Evolutionary conservation across 2,113 vertebrate genomes (phyloP).

Genomic region (Phylloscopus trochiloides): DNA sequence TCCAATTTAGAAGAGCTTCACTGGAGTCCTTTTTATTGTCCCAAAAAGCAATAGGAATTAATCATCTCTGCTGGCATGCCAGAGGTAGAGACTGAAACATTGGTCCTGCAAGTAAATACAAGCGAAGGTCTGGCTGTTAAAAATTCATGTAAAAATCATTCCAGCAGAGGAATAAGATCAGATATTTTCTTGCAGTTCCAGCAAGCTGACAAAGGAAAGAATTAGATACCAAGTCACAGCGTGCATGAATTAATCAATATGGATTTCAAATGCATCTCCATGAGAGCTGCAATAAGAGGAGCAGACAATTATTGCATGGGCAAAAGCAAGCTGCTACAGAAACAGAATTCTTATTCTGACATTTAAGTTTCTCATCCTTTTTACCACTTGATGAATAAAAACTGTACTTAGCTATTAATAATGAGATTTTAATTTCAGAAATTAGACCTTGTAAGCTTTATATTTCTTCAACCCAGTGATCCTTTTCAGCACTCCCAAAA

Average conservation of each 20-base stretch:
- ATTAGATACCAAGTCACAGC: background rate
- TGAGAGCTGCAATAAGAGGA: background rate
- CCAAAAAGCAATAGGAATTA: background rate
- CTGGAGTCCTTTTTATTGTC: background rate
- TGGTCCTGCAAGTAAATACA: constrained; percentile 1
- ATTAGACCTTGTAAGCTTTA: background rate
- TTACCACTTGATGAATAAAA: background rate
- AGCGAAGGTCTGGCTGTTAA: background rate
- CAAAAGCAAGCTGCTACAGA: background rate
- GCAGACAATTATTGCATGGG: background rate
- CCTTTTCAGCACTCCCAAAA: constrained; percentile 51
- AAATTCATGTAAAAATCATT: constrained; percentile 9
- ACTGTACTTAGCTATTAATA: background rate
- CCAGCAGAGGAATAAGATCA: background rate
- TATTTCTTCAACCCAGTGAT: constrained; percentile 23
- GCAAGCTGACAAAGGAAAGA: background rate
- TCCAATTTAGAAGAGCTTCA: background rate
- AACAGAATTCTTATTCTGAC: constrained; percentile 19
- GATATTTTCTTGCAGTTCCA: background rate
- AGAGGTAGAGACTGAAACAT: background rate
- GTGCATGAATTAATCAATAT: background rate
- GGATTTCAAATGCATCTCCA: background rate
- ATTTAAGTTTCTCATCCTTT: background rate
- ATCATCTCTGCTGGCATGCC: background rate
- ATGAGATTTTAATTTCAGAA: background rate